A percentile compares a stretch with the other conserved stretches of the same genome.
Evolutionary conservation across 2,113 vertebrate genomes (phyloP).

Genomic region (Hiodon tergisus): DNA sequence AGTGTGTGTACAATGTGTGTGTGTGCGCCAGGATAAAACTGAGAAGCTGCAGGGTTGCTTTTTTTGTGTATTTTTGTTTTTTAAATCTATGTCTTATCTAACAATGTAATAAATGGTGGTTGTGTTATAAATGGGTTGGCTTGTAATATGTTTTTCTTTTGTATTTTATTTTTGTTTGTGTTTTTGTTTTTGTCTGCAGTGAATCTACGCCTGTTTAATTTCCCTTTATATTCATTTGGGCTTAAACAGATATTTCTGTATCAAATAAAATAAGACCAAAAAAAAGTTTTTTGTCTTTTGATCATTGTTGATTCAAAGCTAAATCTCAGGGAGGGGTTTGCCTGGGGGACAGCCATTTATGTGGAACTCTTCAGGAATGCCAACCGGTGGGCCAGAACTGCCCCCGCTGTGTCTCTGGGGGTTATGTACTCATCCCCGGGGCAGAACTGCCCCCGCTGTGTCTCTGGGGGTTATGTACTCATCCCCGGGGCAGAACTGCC

Average conservation of each 20-base stretch:
- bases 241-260: conserved; percentile 15
- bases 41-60: too few species aligned
- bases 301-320: not conserved
- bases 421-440: too few species aligned
- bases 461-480: too few species aligned
- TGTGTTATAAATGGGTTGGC: conserved; percentile 5
- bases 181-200: conserved; percentile 21
- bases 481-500: too few species aligned
- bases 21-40: too few species aligned
- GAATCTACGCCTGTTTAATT: conserved; percentile 3
- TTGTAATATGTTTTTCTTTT: conserved; percentile 5
- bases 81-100: not conserved
- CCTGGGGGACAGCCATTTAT: too few species aligned
- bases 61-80: too few species aligned
- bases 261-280: conserved; percentile 31
- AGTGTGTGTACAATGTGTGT: too few species aligned
- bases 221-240: conserved; percentile 1
- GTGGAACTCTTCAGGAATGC: too few species aligned
- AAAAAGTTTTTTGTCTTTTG: conserved; percentile 5
- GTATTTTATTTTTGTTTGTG: conserved; percentile 22
- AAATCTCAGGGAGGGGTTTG: not conserved
- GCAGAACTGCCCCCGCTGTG: too few species aligned
- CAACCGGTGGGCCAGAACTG: too few species aligned
- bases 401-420: too few species aligned
- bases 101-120: not conserved